Evolutionary conservation across 2,113 vertebrate genomes (phyloP).

Genomic region (Atlantisia rogersi): DNA sequence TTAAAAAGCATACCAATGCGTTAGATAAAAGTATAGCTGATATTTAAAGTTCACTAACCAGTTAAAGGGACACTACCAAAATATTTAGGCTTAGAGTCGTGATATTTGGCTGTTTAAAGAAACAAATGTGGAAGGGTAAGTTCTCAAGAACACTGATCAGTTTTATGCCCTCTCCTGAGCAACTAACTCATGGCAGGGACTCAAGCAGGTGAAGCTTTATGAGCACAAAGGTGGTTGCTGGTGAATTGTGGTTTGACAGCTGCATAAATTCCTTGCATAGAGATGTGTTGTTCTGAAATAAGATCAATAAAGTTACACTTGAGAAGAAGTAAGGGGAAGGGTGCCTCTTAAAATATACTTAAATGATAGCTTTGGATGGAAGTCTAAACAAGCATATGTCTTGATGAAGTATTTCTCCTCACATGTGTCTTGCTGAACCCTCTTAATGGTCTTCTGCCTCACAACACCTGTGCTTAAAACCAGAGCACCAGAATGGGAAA

Average conservation of each 20-base stretch:
- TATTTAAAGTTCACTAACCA: neutral
- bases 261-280: neutral
- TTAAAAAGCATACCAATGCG: neutral
- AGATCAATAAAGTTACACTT: neutral
- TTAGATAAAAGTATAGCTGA: neutral
- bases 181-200: neutral
- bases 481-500: neutral
- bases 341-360: neutral
- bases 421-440: neutral
- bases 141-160: neutral
- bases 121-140: neutral
- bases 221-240: neutral
- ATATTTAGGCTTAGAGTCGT: neutral
- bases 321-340: neutral
- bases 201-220: neutral
- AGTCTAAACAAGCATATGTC: neutral
- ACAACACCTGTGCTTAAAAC: neutral
- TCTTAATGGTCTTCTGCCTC: neutral
- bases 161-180: neutral
- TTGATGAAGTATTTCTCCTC: neutral
- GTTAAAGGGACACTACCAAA: neutral
- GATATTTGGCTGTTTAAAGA: neutral
- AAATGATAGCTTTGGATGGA: neutral
- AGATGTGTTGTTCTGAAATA: neutral
- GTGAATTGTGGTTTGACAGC: neutral